Base-by-base conservation (phyloP, 2,888 invertebrate species). In the Chalcis sispes region DNA sequence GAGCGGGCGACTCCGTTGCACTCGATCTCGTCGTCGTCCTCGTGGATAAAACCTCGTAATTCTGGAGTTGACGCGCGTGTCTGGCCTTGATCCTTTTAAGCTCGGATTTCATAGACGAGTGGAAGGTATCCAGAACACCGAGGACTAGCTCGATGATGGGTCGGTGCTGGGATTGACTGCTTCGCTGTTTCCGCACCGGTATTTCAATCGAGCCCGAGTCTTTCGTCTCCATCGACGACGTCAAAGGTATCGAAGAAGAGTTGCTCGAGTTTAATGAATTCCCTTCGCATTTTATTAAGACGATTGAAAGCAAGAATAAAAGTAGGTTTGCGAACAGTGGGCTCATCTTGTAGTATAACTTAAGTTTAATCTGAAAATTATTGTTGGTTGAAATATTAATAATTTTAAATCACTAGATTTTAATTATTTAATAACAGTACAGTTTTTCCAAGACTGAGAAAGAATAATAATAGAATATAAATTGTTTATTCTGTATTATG, bases 61-160 rank as follows among this genome's bases (percentile, higher is more conserved):
- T 5, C 3, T 8, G 5, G 8, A 23, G 20, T 69, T 66, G 65
- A 0, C 72, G 58, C 0, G 59, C 69, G 0, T 23, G 77, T 25
- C 77, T 66, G 0, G 79, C 72, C 7, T 65, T 64, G 59, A 77
- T 70, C 20, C 72, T 42, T 25, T n/a, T 64, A 18, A 82, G 69
- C 15, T 84, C 81, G 10, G 81, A 78, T 46, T 80, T 81, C 10
- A 77, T 66, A 0, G 82, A 80, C 4, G 81, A 72, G 40, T 83
- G 84, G 58, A 83, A 78, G 2, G 84, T 84, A 64, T 84, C 83
- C 27, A 84, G 77, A 20, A 84, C 82, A 1, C 82, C 83, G 18
- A 84, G 80, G 25, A 84, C 77, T 3, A 84, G 76, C 72, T 84
- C 84, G 52, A 84, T 27, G 3, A 84, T 81, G n/a, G 84, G 83